A percentile compares a stretch with the other conserved stretches of the same genome.
These are phyloP conservation scores for Chionodraco myersi DNA, from an alignment of 2,113 vertebrate genomes.

Conservation along the genomic window DNA sequence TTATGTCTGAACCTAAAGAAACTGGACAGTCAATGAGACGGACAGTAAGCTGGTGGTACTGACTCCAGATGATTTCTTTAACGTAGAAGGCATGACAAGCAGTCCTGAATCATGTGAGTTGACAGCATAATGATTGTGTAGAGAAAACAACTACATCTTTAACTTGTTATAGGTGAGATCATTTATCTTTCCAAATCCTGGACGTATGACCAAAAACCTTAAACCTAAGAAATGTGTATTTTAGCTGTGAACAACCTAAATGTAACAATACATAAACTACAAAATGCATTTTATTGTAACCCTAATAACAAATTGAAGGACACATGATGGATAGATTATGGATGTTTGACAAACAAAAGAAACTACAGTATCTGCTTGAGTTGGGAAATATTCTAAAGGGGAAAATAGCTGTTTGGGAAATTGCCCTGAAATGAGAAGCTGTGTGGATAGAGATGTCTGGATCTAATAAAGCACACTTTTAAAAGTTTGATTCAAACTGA, in stretches of 20 bases:
- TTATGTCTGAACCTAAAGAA: background rate
- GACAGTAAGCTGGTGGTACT: background rate
- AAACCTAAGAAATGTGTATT: background rate
- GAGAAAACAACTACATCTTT: conserved; percentile 12
- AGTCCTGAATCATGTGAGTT: conserved; percentile 5
- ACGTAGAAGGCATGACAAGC: background rate
- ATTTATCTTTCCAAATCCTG: conserved; percentile 18
- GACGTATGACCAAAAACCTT: background rate
- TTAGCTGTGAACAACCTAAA: background rate
- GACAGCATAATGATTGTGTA: conserved; percentile 14
- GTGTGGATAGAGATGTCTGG: background rate
- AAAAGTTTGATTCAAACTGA: background rate
- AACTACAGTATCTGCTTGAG: background rate
- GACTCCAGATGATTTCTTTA: background rate
- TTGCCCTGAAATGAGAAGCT: conserved; percentile 16
- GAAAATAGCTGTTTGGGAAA: conserved; percentile 17
- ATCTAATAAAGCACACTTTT: conserved; percentile 23
- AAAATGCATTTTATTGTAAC: background rate
- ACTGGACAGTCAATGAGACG: background rate
- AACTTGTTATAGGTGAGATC: conserved; percentile 7
- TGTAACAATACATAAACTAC: background rate
- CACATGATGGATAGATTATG: background rate
- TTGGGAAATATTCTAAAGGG: conserved; percentile 5
- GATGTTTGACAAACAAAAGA: conserved; percentile 16
- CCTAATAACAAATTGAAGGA: background rate